Evolutionary conservation across 2,113 vertebrate genomes (phyloP), one percentile per base, ranked within the genome.

Genomic region (Podarcis raffonei): DNA sequence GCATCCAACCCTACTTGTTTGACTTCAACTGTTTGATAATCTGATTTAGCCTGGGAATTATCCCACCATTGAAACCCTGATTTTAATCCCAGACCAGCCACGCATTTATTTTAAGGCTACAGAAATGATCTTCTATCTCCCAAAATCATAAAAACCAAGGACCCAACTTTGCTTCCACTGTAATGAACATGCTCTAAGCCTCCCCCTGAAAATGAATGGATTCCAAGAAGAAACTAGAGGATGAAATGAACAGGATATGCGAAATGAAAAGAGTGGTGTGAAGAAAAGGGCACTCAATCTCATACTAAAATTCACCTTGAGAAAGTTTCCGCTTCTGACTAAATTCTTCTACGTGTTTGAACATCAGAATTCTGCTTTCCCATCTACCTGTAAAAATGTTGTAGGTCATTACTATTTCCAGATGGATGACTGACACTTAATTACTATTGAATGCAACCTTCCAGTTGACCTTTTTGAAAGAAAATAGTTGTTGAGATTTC

Each of bases 321-420:
- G 39, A 89, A 81, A 74, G 42, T 89, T 88, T 94, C 89, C 87
- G 20, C 59, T 90, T 90, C 82, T 12, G 30, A 71, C 84, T 91
- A 71, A 53, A 75, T 16, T 90, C 84, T 66, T 86, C 84, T 83
- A 62, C 25, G 35, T 86, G 23, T 83, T 91, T 85, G 83, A 91
- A 91, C 80, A 37, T 81, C 89, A 93, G 32, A 68, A 66, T 87
- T 89, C 71, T 88, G 93, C 66, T 92, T 93, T 39, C 82, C 81
- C 88, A 89, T 80, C 85, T 93, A 69, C 12, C 69, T 78, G 30
- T 57, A 82, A 94, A 95, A 93, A 20, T 81, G 13, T 30, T 87
- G 42, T 11, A 86, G 75, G 86, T 88, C 89, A 89, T 16, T 93
- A 90, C 89, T 85, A 86, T 89, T 91, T 32, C 1, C 83, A 87